These are phyloP conservation scores for Ephydatia muelleri DNA, from an alignment of 37 sponge, comb jelly and placozoan genomes.

Conservation along the genomic window DNA sequence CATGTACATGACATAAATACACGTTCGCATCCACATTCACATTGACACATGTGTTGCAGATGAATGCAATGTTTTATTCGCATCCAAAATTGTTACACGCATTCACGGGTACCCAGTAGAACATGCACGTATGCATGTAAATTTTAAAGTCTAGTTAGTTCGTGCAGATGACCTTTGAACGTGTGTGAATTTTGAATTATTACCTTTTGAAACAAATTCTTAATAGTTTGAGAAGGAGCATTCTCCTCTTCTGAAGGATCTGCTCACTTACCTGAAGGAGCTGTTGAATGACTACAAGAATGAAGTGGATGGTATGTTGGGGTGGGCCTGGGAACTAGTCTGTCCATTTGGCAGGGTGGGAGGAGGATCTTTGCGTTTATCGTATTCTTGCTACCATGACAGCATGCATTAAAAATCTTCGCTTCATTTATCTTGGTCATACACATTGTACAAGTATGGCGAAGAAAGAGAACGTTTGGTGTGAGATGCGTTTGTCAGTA, in stretches of 20 bases:
- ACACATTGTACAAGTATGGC: background rate
- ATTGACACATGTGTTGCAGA: background rate
- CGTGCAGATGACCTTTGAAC: no score
- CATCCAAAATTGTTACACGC: no score
- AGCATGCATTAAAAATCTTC: no score
- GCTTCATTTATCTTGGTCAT: no score
- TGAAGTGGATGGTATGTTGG: conserved; percentile 62
- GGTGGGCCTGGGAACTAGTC: background rate
- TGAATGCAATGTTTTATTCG: no score
- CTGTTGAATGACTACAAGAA: conserved; percentile 76
- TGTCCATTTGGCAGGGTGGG: background rate
- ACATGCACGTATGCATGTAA: no score
- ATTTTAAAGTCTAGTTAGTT: background rate
- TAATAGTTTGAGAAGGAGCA: conserved; percentile 73
- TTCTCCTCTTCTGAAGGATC: conserved; percentile 73
- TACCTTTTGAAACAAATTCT: background rate
- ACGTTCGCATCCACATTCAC: background rate
- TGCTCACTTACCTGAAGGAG: conserved; percentile 73
- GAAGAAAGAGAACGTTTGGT: background rate
- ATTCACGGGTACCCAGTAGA: no score
- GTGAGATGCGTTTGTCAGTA: no score
- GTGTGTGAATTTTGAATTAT: no score
- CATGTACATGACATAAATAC: background rate
- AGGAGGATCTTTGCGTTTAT: background rate
- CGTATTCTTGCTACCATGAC: no score